Evolutionary conservation across 2,113 vertebrate genomes (phyloP).

Genomic region (Anser cygnoides): DNA sequence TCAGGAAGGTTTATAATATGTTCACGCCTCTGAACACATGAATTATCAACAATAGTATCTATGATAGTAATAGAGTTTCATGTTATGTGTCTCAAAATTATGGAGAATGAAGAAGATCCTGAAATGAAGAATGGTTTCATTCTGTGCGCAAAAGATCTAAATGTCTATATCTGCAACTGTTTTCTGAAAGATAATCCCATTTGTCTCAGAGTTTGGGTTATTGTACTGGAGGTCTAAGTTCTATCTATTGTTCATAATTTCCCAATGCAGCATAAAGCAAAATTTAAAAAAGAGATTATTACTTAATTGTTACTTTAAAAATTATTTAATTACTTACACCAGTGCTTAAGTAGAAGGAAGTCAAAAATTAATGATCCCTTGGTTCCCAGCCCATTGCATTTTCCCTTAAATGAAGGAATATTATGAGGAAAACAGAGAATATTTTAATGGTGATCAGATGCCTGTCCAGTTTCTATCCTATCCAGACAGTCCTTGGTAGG

Average conservation of each 20-base stretch:
- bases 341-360: background rate
- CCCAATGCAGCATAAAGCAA: background rate
- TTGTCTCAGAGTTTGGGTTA: background rate
- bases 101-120: background rate
- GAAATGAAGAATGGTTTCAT: background rate
- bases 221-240: background rate
- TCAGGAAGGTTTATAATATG: background rate
- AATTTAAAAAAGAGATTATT: background rate
- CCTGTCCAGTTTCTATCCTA: background rate
- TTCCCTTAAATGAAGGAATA: background rate
- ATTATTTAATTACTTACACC: background rate
- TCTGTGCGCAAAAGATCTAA: background rate
- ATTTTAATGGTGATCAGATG: constrained; percentile 27
- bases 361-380: constrained; percentile 12
- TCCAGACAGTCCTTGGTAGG: background rate
- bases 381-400: background rate
- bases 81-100: background rate
- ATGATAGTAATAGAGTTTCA: background rate
- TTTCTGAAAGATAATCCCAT: background rate
- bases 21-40: background rate
- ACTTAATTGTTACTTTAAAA: background rate
- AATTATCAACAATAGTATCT: background rate
- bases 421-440: constrained; percentile 2
- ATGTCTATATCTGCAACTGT: background rate
- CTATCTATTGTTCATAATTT: background rate